Evolutionary conservation across 2,113 vertebrate genomes (phyloP).

Genomic region (Odobenus rosmarus): DNA sequence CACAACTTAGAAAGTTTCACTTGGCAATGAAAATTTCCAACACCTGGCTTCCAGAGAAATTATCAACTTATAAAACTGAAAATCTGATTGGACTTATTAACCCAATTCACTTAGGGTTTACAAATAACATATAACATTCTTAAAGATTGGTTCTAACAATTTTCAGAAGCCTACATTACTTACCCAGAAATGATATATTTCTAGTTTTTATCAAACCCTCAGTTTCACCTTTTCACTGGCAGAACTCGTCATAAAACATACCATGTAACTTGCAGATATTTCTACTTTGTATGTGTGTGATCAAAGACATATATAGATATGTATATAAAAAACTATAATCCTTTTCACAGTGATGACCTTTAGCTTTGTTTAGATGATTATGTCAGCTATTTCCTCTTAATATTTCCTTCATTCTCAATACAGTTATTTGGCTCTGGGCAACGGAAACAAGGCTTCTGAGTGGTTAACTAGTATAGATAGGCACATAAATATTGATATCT

Average conservation of each 20-base stretch:
- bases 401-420: neutral
- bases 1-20: neutral
- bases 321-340: neutral
- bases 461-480: neutral
- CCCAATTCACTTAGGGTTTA: neutral
- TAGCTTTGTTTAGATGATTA: neutral
- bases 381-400: neutral
- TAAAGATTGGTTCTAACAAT: neutral
- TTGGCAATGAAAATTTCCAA: neutral
- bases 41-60: neutral
- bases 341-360: neutral
- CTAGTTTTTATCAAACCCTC: neutral
- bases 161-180: neutral
- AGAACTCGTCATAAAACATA: neutral
- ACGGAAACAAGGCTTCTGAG: neutral
- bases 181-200: neutral
- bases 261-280: neutral
- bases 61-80: neutral
- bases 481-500: neutral
- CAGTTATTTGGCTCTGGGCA: neutral
- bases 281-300: neutral
- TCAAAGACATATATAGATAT: neutral
- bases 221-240: neutral
- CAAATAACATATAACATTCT: slow-evolving; percentile 13
- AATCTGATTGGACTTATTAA: slow-evolving; percentile 32